Evolutionary conservation across 2,888 invertebrate species (phyloP).

Genomic region (Lymantria monacha): DNA sequence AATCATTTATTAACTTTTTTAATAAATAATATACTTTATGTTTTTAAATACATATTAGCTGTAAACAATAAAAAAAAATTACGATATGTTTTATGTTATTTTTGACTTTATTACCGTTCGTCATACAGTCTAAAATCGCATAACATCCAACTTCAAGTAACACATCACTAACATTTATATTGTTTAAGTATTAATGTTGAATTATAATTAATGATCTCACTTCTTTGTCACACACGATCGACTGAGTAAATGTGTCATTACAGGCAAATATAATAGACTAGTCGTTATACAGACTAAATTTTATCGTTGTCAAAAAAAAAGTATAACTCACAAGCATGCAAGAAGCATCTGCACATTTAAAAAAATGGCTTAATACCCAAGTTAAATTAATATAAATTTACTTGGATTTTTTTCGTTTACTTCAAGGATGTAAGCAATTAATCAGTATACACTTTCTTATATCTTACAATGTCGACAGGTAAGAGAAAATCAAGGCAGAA

Average conservation of each 20-base stretch:
- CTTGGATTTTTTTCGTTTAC: too few species aligned
- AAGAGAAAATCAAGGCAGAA: too few species aligned
- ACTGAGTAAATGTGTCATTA: constrained; percentile 57
- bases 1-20: constrained; percentile 20
- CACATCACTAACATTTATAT: constrained; percentile 62
- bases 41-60: constrained; percentile 24
- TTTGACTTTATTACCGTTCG: constrained; percentile 25
- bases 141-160: constrained; percentile 29
- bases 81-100: constrained; percentile 25
- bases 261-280: background rate
- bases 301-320: too few species aligned
- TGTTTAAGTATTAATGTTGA: constrained; percentile 79
- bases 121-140: constrained; percentile 34
- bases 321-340: too few species aligned
- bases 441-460: too few species aligned
- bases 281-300: too few species aligned
- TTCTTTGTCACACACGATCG: constrained; percentile 73
- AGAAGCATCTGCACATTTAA: too few species aligned
- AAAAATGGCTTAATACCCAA: too few species aligned
- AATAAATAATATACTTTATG: constrained; percentile 1
- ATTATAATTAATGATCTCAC: constrained; percentile 76
- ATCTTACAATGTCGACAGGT: too few species aligned
- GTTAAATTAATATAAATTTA: too few species aligned
- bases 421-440: too few species aligned
- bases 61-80: constrained; percentile 21